Percentiles rank a stretch among this genome's conserved stretches.
These are phyloP conservation scores for Sicus ferrugineus DNA, from an alignment of 2,888 invertebrate species.

Conservation along the genomic window DNA sequence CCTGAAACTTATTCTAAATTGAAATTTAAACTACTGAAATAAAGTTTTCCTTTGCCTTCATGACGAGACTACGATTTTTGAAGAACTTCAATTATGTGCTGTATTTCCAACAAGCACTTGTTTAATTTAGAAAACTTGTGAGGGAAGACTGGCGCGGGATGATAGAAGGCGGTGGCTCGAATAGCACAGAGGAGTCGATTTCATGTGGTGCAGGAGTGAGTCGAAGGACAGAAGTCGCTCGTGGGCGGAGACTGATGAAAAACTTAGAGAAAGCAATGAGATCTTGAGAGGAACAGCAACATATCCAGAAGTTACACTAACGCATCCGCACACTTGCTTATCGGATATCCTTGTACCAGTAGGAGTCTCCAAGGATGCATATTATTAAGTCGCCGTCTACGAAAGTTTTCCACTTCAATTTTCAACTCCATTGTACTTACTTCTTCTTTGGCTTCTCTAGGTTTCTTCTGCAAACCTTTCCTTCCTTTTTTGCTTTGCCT, in stretches of 20 bases:
- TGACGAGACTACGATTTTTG: not conserved
- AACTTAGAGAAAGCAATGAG: not conserved
- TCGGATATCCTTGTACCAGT: constrained; percentile 11
- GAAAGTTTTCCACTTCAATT: constrained; percentile 28
- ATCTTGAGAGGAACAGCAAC: not conserved
- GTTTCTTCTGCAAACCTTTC: not conserved
- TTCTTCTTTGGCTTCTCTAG: not conserved
- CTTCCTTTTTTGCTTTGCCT: not conserved
- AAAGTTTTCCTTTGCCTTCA: not conserved
- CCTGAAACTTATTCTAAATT: too few relatives aligned
- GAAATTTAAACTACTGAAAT: not conserved
- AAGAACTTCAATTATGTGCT: not conserved
- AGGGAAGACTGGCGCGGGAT: not conserved
- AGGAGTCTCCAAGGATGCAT: constrained; percentile 14
- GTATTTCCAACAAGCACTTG: not conserved
- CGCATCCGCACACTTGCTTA: constrained; percentile 13
- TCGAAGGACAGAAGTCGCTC: not conserved
- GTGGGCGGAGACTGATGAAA: not conserved
- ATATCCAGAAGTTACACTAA: not conserved
- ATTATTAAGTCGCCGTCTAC: constrained; percentile 23
- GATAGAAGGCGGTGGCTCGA: not conserved
- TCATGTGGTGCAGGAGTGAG: not conserved
- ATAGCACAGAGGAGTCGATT: not conserved
- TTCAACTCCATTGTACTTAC: not conserved
- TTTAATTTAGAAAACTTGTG: constrained; percentile 2